phyloP scores from a whole-genome alignment of 2,888 invertebrate genomes.

The Parnassius glacialis region DNA sequence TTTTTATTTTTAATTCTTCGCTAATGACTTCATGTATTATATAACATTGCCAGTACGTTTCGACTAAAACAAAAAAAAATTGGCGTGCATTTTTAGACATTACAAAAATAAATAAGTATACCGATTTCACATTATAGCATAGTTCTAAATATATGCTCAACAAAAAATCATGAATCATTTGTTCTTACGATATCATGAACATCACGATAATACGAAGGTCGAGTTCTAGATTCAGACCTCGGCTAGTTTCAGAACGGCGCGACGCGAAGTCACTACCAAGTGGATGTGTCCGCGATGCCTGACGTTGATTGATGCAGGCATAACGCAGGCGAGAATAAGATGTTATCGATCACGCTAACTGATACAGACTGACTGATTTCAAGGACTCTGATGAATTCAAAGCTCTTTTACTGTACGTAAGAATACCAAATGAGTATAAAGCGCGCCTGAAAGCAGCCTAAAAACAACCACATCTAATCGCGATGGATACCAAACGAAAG shows the following conservation, averaged over 20 bases:
- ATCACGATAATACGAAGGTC: background rate
- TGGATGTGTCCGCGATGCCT: background rate
- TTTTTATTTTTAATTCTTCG: conserved; percentile 17
- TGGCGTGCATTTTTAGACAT: background rate
- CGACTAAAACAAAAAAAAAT: background rate
- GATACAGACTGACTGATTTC: background rate
- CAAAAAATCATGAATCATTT: too few relatives aligned
- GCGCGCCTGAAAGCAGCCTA: too few relatives aligned
- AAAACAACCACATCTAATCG: too few relatives aligned
- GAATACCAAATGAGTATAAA: too few relatives aligned
- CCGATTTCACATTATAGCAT: background rate
- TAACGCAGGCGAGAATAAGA: too few relatives aligned
- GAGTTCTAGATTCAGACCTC: background rate
- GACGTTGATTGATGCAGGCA: conserved; percentile 18
- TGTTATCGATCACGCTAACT: background rate
- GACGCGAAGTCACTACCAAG: background rate
- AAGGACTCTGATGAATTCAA: conserved; percentile 6
- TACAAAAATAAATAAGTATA: background rate
- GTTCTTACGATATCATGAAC: too few relatives aligned
- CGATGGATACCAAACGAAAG: too few relatives aligned
- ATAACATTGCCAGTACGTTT: conserved; percentile 3
- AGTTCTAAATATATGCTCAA: background rate
- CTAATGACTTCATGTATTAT: conserved; percentile 8
- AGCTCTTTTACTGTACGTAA: too few relatives aligned
- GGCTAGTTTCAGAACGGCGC: background rate